phyloP scores from a whole-genome alignment of 2,888 invertebrate species.

The Hypena proboscidalis region DNA sequence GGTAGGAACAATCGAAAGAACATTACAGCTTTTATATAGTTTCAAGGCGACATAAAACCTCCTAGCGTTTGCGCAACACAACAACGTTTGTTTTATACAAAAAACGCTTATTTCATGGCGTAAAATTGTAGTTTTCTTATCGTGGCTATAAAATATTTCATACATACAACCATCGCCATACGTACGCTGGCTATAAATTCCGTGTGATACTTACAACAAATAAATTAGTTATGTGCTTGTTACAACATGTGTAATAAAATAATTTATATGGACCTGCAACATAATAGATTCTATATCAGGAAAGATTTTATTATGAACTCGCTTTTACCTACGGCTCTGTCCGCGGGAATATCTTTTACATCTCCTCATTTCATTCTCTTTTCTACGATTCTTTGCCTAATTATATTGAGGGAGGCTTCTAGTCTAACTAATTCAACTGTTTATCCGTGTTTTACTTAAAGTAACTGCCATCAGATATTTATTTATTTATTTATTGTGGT shows the following conservation, averaged over 20 bases:
- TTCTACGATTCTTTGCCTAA: too few species aligned
- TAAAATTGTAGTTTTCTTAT: conserved; percentile 77
- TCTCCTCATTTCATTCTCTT: too few species aligned
- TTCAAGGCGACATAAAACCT: too few species aligned
- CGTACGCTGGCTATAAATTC: conserved; percentile 56
- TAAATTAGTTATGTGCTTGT: conserved; percentile 22
- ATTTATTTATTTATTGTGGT: too few species aligned
- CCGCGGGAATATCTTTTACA: too few species aligned
- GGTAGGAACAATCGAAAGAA: conserved; percentile 17
- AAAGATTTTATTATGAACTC: too few species aligned
- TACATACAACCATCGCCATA: conserved; percentile 44
- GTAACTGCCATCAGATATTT: too few species aligned
- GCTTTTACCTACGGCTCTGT: too few species aligned
- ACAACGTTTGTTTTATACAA: conserved; percentile 49
- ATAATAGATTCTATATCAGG: too few species aligned
- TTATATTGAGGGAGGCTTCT: too few species aligned
- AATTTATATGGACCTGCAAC: conserved; percentile 14
- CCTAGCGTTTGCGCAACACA: conserved; percentile 36
- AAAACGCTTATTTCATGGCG: conserved; percentile 62
- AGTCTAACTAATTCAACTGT: too few species aligned
- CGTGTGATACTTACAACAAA: conserved; percentile 32
- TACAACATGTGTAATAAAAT: conserved; percentile 11
- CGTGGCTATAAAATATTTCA: conserved; percentile 64
- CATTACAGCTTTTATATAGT: conserved; percentile 16
- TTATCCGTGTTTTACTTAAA: too few species aligned